Evolutionary conservation across 2,888 invertebrate species (phyloP), one percentile per base, ranked within the genome.

Genomic region (Smittia sp.): DNA sequence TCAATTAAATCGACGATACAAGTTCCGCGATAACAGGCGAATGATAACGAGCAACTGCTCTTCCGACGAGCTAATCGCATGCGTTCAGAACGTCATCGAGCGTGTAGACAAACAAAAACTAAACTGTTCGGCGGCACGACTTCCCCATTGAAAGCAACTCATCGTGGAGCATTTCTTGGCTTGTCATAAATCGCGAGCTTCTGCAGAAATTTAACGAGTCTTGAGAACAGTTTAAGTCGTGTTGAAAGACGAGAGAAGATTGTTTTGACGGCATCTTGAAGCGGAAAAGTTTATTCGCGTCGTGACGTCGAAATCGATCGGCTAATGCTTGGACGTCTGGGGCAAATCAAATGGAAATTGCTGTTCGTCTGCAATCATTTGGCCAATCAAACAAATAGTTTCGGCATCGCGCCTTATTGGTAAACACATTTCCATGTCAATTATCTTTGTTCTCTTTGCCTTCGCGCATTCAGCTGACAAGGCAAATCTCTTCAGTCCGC

Each of bases 221-320:
- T 32, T 32, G 4, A 58, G n/a, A 9, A 58, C 20, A 20, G 9
- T 58, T 58, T 18, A 58, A 58, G 20, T 58, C 22, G 22, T 20
- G 22, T 18, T 20, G 18, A 6, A 58, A 58, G 58, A 58, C 18
- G 4, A 58, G 9, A 58, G 9, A 9, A 20, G 20, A 58, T 18
- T 20, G 20, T 58, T 58, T 18, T 58, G 58, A 58, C 18, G 58
- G 58, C n/a, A 4, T 58, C 18, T 58, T 58, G 58, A 58, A 58
- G 18, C 4, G 58, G 22, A 58, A 58, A 58, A 20, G 9, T 32
- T 32, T 32, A 32, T 32, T 58, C 22, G 58, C 22, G 15, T 58
- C 58, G 58, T 58, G 58, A 58, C 58, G 15, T 20, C 1, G 7
- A 58, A 58, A 58, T 58, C 58, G 18, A 22, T 18, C 18, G 18